These are phyloP conservation scores for Lasioglossum lativentre DNA, from an alignment of 2,888 invertebrate species.

Conservation along the genomic window DNA sequence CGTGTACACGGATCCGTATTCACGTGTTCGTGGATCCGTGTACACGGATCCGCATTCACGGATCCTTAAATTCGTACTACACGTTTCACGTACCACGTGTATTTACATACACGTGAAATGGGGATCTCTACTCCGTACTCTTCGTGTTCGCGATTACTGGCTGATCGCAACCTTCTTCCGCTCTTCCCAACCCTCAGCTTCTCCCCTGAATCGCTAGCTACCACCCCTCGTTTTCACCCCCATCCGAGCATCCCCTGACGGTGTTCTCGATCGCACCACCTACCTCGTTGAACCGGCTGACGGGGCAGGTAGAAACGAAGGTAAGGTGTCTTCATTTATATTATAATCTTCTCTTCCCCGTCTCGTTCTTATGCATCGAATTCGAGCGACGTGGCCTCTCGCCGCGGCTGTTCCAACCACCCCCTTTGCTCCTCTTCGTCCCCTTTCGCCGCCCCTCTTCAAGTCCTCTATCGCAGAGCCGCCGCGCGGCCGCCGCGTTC, in stretches of 20 bases:
- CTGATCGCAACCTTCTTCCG: conserved; percentile 20
- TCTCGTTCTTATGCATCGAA: conserved; percentile 78
- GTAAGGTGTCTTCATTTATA: conserved; percentile 77
- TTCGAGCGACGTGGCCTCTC: conserved; percentile 53
- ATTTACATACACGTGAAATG: too few species aligned
- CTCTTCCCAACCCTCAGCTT: conserved; percentile 1
- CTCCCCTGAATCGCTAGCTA: background rate
- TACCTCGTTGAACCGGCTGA: conserved; percentile 57
- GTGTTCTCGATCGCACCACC: conserved; percentile 24
- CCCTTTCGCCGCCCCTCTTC: background rate
- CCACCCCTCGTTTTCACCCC: background rate
- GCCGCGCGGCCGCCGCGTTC: background rate
- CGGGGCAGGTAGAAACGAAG: conserved; percentile 68
- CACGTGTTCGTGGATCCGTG: too few species aligned
- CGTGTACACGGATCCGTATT: too few species aligned
- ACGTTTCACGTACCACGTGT: too few species aligned
- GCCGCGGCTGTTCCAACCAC: background rate
- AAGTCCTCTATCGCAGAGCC: background rate
- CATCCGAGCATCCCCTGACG: background rate
- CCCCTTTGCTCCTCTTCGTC: background rate
- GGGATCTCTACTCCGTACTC: background rate
- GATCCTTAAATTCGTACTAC: too few species aligned
- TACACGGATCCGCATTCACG: too few species aligned
- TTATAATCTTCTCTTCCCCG: conserved; percentile 75
- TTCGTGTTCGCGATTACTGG: conserved; percentile 13